Evolutionary conservation across 2,888 invertebrate species (phyloP), one percentile per base, ranked within the genome.

Genomic region (Dryobota labecula): DNA sequence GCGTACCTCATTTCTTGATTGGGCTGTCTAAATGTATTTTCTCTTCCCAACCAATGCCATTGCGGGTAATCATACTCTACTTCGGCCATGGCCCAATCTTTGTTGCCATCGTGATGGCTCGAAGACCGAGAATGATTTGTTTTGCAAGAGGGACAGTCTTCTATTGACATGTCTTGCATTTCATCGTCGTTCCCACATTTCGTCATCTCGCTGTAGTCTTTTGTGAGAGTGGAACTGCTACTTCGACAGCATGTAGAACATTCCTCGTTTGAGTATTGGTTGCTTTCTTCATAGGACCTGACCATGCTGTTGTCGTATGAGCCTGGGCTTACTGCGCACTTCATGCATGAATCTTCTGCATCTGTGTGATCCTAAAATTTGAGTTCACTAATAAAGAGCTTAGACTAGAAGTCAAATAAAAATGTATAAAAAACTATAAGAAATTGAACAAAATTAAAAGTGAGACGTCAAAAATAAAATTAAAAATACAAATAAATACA

Each of bases 241-340:
- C 95, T 95, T 64, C 94, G 89, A 80, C 95, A 95, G 78, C 95
- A 96, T 0, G 95, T 96, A 0, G 96, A 96, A 78, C 96, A 96
- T 86, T 96, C 95, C 82, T 95, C 96, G 69, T 95, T 95, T 8
- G 96, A 95, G 84, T 94, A 96, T 84, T 95, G 95, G 75, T 95
- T 95, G 82, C 95, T 96, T 67, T 95, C 95, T 58, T 90, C 94
- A 53, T 91, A 95, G 3, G 95, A 96, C 75, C 95, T 90, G 2
- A 94, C 90, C 95, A 96, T 95, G 76, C 95, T 96, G 78, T 96
- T 96, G 76, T 96, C 96, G 77, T 96, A 96, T 1, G 96, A 96
- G 27, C 95, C 96, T 36, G 96, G 96, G 83, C 96, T 96, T 3
- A 96, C 94, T 41, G 96, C 95, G 78, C 96, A 96, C 89, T 96